Conservation (phyloP, 2,888 invertebrate species). For the Melipona beecheii region DNA sequence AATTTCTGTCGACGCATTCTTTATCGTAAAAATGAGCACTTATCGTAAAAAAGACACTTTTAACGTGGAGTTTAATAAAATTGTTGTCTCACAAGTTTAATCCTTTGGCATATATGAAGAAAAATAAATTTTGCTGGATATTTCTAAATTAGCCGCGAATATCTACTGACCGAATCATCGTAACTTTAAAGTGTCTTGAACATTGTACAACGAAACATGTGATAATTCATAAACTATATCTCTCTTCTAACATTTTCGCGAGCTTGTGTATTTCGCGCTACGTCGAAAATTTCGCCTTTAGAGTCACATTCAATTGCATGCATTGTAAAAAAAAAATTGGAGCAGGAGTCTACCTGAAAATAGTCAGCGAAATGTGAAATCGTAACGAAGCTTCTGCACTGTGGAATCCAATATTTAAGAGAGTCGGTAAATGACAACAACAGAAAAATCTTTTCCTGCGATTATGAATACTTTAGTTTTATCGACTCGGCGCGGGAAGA, state of each 20-base stretch:
- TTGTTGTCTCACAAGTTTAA: too few relatives aligned
- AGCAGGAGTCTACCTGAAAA: neutral
- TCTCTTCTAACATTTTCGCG: neutral
- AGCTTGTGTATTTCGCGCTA: neutral
- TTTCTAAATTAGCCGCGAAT: too few relatives aligned
- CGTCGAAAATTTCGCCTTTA: neutral
- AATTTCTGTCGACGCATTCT: too few relatives aligned
- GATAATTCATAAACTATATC: too few relatives aligned
- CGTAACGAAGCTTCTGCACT: constrained; percentile 19
- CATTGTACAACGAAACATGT: too few relatives aligned
- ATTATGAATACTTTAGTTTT: constrained; percentile 48
- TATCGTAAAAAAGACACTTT: too few relatives aligned
- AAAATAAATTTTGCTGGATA: too few relatives aligned
- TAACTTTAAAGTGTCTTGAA: too few relatives aligned
- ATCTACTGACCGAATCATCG: too few relatives aligned
- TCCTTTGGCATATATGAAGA: too few relatives aligned
- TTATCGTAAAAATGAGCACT: too few relatives aligned
- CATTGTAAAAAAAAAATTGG: neutral
- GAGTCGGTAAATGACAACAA: constrained; percentile 2
- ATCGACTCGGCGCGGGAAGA: constrained; percentile 22
- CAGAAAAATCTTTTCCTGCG: constrained; percentile 27
- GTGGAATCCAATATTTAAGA: constrained; percentile 31
- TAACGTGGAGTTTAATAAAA: too few relatives aligned
- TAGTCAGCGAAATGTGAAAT: neutral
- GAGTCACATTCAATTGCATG: neutral